A percentile compares a stretch with the other conserved stretches of the same genome.
Conservation (phyloP, 2,797 vertebrate genomes). For the Urosaurus nigricauda region DNA sequence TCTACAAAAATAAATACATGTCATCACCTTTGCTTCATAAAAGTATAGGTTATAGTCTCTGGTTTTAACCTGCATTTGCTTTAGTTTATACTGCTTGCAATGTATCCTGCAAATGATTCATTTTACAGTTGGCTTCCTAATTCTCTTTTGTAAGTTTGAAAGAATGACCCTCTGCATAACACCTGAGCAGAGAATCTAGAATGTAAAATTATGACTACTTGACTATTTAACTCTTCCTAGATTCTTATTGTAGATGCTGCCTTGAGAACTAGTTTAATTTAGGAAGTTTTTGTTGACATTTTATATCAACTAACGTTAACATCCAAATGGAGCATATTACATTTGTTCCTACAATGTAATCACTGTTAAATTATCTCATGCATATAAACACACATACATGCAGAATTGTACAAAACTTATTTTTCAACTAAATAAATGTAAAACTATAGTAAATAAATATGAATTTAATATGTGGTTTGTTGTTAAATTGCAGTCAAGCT, state of each 20-base stretch:
- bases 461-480: background rate
- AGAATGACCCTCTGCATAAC: constrained; percentile 62
- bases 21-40: constrained; percentile 70
- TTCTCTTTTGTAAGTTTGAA: constrained; percentile 31
- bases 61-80: constrained; percentile 52
- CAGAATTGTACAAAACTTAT: background rate
- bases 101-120: constrained; percentile 34
- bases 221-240: constrained; percentile 46
- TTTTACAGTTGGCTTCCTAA: constrained; percentile 46
- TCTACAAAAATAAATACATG: constrained; percentile 74
- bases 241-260: background rate
- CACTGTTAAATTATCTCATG: background rate
- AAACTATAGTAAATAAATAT: background rate
- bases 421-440: background rate
- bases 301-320: background rate
- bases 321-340: background rate
- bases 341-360: background rate
- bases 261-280: too few species aligned
- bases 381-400: background rate
- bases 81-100: constrained; percentile 33
- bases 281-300: too few species aligned
- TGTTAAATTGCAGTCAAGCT: too few species aligned
- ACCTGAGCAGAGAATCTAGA: constrained; percentile 34
- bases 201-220: constrained; percentile 10
- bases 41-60: constrained; percentile 60